A percentile compares a stretch with the other conserved stretches of the same genome.
Evolutionary conservation across 2,113 vertebrate species (phyloP).

Genomic region (Prietella phreatophila): DNA sequence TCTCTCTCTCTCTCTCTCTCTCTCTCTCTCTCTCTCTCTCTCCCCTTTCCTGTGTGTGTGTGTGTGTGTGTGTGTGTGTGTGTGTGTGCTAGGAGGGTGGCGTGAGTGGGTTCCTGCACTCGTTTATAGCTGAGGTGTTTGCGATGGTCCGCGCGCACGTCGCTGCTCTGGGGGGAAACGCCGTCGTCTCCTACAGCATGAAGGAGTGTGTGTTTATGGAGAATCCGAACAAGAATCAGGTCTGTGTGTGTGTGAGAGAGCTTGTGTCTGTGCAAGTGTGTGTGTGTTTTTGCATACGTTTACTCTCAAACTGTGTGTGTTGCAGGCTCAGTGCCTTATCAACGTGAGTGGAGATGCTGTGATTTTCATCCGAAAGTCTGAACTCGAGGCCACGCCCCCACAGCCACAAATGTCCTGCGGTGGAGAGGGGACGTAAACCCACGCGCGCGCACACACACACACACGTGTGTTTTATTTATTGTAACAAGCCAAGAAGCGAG

Average conservation of each 20-base stretch:
- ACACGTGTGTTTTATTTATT: neutral
- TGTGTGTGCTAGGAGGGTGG: slow-evolving; percentile 84
- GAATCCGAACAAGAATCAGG: slow-evolving; percentile 99
- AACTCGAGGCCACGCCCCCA: slow-evolving; percentile 74
- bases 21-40: too few species aligned
- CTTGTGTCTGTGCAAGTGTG: neutral
- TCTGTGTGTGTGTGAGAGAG: slow-evolving; percentile 49
- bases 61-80: slow-evolving; percentile 3
- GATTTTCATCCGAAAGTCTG: slow-evolving; percentile 85
- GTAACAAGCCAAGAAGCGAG: slow-evolving; percentile 6
- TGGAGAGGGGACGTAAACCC: slow-evolving; percentile 80
- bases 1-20: too few species aligned
- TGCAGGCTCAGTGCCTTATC: slow-evolving; percentile 95
- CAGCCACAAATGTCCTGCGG: slow-evolving; percentile 68
- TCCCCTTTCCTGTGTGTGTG: neutral
- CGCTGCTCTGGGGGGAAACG: slow-evolving; percentile 92
- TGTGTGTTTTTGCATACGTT: neutral
- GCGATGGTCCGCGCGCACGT: slow-evolving; percentile 97
- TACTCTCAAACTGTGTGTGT: neutral
- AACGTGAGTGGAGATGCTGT: slow-evolving; percentile 96
- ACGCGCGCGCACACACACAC: slow-evolving; percentile 3
- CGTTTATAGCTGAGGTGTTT: slow-evolving; percentile 96
- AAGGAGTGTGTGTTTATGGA: slow-evolving; percentile 99
- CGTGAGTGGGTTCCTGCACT: slow-evolving; percentile 94
- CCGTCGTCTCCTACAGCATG: slow-evolving; percentile 97